A percentile compares a stretch with the other conserved stretches of the same genome.
Evolutionary conservation across 2,888 invertebrate genomes (phyloP).

Genomic region (Crepidodera aurea): DNA sequence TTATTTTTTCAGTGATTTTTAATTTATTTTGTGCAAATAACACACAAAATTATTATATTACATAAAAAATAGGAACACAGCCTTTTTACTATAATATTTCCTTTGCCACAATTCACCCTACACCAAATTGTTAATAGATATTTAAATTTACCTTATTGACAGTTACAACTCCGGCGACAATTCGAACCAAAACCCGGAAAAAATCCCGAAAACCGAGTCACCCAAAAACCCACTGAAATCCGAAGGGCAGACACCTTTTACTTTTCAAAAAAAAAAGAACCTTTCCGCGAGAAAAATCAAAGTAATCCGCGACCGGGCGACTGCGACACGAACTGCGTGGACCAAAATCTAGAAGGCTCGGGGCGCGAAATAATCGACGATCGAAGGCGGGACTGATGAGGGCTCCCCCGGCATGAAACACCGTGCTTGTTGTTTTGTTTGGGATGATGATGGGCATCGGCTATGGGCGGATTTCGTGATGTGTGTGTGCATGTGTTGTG

Average conservation of each 20-base stretch:
- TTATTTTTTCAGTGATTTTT: too few species aligned
- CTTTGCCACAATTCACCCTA: too few species aligned
- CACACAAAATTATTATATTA: too few species aligned
- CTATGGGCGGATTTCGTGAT: not conserved
- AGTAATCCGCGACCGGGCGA: slow-evolving; percentile 24
- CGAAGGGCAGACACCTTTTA: not conserved
- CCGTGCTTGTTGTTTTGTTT: slow-evolving; percentile 1
- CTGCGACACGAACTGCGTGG: slow-evolving; percentile 13
- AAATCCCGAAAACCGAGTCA: too few species aligned
- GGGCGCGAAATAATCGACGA: slow-evolving; percentile 12
- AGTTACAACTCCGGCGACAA: not conserved
- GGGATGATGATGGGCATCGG: not conserved
- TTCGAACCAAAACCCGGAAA: not conserved
- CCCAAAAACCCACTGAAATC: slow-evolving; percentile 1
- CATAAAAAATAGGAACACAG: too few species aligned
- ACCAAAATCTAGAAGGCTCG: slow-evolving; percentile 25
- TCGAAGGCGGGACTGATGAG: slow-evolving; percentile 25
- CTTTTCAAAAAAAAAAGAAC: slow-evolving; percentile 1
- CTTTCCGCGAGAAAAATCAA: slow-evolving; percentile 13
- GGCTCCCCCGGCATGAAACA: slow-evolving; percentile 15
- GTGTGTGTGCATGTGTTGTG: not conserved
- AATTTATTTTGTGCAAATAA: too few species aligned
- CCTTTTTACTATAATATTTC: too few species aligned
- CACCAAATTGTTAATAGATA: too few species aligned
- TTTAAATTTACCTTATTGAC: not conserved